A percentile compares a stretch with the other conserved stretches of the same genome.
Evolutionary conservation across 2,797 vertebrate genomes (phyloP).

Genomic region (Morelia viridis): DNA sequence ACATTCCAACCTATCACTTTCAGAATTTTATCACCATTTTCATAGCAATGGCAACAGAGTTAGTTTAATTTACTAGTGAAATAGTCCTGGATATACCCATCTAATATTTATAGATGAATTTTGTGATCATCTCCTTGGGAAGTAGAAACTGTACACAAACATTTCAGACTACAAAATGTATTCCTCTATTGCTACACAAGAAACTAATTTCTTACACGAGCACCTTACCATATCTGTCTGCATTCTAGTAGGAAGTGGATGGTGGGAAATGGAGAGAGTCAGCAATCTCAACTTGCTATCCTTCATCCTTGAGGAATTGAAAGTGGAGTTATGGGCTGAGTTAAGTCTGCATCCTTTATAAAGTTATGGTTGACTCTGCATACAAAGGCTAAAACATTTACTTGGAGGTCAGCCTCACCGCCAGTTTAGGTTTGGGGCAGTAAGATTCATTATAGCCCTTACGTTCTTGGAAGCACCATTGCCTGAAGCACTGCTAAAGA

Average conservation of each 20-base stretch:
- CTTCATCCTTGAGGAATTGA: not conserved
- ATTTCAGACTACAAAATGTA: not conserved
- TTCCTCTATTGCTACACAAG: not conserved
- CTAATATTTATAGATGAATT: constrained; percentile 9
- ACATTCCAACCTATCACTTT: not conserved
- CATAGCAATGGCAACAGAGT: not conserved
- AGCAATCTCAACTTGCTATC: not conserved
- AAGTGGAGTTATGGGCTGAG: not conserved
- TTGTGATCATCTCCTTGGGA: not conserved
- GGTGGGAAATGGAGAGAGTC: too few species aligned
- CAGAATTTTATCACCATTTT: not conserved
- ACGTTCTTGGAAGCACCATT: not conserved
- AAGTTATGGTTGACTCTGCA: not conserved
- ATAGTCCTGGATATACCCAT: not conserved
- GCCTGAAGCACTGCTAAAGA: not conserved
- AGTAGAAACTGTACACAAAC: constrained; percentile 1
- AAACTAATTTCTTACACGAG: not conserved
- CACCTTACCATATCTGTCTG: not conserved
- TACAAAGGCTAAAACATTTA: not conserved
- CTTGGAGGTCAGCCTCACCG: not conserved
- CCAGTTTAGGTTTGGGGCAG: not conserved
- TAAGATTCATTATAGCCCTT: not conserved
- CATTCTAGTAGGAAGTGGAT: not conserved
- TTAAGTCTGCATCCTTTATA: not conserved
- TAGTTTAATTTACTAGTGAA: constrained; percentile 14